phyloP scores from a whole-genome alignment of 2,888 invertebrate genomes.

The Sarcophaga rosellei region DNA sequence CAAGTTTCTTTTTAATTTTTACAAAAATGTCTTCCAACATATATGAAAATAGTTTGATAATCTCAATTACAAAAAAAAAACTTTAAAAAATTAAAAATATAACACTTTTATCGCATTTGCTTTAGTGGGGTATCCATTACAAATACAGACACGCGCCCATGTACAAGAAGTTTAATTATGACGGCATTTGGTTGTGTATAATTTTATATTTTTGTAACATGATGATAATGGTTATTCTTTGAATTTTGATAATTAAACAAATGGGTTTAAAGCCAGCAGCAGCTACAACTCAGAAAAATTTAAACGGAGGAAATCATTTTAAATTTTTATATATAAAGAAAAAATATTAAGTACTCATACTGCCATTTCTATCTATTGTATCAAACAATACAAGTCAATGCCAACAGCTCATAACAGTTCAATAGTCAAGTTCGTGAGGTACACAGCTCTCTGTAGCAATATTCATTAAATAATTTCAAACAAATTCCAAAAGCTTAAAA shows the following conservation, averaged over 20 bases:
- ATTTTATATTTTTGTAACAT: conserved; percentile 22
- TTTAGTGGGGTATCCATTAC: background rate
- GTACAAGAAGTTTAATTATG: conserved; percentile 28
- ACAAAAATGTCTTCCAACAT: background rate
- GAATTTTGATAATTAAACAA: background rate
- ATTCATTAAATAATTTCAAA: too few relatives aligned
- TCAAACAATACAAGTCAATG: too few relatives aligned
- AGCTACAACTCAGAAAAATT: background rate
- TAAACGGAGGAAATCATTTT: too few relatives aligned
- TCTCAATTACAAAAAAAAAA: background rate
- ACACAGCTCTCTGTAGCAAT: too few relatives aligned
- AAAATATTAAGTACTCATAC: too few relatives aligned
- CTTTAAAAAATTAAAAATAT: background rate
- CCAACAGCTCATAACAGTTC: too few relatives aligned
- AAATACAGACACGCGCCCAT: conserved; percentile 5
- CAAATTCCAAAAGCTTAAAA: too few relatives aligned
- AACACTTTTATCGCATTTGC: background rate
- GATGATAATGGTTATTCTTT: conserved; percentile 8
- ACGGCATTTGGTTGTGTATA: conserved; percentile 15
- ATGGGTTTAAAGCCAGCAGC: background rate
- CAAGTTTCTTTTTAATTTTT: background rate
- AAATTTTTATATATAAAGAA: too few relatives aligned
- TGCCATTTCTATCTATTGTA: too few relatives aligned
- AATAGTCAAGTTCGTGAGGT: too few relatives aligned
- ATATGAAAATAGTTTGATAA: conserved; percentile 1